phyloP scores from a whole-genome alignment of 2,888 invertebrate genomes.

The Seladonia tumulorum region DNA sequence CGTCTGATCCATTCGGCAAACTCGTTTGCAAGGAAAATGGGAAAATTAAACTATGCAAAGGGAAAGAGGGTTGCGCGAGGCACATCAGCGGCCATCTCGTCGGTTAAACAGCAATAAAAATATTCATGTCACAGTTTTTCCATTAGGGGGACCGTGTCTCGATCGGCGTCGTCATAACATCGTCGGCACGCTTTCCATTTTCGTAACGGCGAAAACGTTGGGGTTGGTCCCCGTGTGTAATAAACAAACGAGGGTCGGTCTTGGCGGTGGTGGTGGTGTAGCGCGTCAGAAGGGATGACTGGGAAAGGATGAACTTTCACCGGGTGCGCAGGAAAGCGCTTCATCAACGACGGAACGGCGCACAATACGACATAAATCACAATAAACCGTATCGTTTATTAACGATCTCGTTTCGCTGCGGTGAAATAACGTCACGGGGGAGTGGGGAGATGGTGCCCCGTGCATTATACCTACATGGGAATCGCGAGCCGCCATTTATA shows the following conservation, averaged over 20 bases:
- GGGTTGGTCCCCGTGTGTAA: neutral
- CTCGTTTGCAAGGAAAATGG: neutral
- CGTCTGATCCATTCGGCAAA: neutral
- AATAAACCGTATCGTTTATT: constrained; percentile 69
- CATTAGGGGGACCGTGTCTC: neutral
- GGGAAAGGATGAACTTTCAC: constrained; percentile 20
- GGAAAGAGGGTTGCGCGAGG: neutral
- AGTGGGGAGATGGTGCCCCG: neutral
- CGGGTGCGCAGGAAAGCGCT: constrained; percentile 2
- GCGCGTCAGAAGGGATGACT: neutral
- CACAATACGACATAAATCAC: constrained; percentile 60
- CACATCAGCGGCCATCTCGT: neutral
- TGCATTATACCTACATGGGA: constrained; percentile 67
- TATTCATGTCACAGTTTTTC: constrained; percentile 4
- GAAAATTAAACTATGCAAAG: neutral
- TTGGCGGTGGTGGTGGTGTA: neutral
- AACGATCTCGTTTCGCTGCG: constrained; percentile 64
- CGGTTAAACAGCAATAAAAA: constrained; percentile 4
- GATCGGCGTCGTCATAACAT: neutral
- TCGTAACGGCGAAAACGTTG: neutral
- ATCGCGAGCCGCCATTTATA: constrained; percentile 65
- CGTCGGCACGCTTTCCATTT: neutral
- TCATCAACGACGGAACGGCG: constrained; percentile 15
- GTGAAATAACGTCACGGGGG: constrained; percentile 34
- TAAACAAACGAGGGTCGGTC: constrained; percentile 8